A percentile compares a stretch with the other conserved stretches of the same genome.
Conservation (phyloP, 2,888 invertebrate genomes). For the Thecophora atra region DNA sequence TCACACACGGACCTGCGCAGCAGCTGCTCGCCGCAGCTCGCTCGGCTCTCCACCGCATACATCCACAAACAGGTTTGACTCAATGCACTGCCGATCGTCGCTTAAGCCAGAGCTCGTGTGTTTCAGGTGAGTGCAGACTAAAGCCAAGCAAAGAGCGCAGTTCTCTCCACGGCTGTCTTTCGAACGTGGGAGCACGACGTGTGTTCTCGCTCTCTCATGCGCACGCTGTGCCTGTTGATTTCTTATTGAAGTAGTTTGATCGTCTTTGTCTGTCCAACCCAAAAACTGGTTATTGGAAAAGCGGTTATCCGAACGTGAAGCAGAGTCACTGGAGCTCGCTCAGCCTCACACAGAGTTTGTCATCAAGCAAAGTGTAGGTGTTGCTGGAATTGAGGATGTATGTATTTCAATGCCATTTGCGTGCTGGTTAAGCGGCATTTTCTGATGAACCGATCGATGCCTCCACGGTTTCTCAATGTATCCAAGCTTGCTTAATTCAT, state of each 20-base stretch:
- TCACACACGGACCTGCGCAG: conserved; percentile 65
- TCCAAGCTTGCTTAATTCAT: too few relatives aligned
- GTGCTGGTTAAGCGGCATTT: conserved; percentile 7
- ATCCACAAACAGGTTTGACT: conserved; percentile 29
- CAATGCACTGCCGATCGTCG: conserved; percentile 37
- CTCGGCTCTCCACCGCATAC: conserved; percentile 31
- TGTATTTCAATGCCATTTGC: conserved; percentile 15
- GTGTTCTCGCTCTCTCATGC: not conserved
- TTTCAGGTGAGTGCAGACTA: conserved; percentile 34
- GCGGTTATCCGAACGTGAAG: conserved; percentile 23
- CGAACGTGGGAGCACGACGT: not conserved
- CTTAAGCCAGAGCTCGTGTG: conserved; percentile 3
- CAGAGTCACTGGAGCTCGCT: conserved; percentile 2
- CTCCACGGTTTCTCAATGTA: not conserved
- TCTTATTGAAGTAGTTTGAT: conserved; percentile 42
- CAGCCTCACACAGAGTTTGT: conserved; percentile 44
- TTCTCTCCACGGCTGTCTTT: not conserved
- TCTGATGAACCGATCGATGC: not conserved
- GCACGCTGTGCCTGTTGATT: not conserved
- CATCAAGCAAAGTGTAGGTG: conserved; percentile 56
- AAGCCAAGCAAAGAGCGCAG: conserved; percentile 9
- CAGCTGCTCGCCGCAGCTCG: conserved; percentile 15
- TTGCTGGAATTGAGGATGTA: conserved; percentile 37
- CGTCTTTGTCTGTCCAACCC: conserved; percentile 24
- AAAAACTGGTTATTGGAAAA: conserved; percentile 36